Conservation (phyloP, 2,113 vertebrate genomes). For the Pristiophorus japonicus region DNA sequence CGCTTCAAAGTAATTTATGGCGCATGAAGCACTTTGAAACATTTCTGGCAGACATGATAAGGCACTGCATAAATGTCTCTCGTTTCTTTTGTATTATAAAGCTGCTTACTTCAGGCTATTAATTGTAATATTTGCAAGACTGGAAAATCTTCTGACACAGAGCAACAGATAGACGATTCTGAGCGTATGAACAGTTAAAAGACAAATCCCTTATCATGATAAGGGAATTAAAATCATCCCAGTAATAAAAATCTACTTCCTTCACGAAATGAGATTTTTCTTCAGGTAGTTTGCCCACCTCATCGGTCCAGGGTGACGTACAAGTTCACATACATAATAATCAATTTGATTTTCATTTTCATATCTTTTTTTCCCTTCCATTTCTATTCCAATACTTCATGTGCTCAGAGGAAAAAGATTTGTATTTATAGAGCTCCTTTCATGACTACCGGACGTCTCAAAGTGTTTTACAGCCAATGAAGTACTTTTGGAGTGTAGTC, state of each 20-base stretch:
- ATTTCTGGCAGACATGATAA: neutral
- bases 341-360: neutral
- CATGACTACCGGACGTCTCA: too few species aligned
- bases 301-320: neutral
- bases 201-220: neutral
- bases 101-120: neutral
- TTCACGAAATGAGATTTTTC: neutral
- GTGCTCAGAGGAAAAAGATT: too few species aligned
- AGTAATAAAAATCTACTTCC: neutral
- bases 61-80: neutral
- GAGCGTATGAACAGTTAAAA: conserved; percentile 2
- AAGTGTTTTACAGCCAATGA: too few species aligned
- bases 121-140: conserved; percentile 16
- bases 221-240: neutral
- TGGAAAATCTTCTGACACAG: neutral
- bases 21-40: neutral
- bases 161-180: neutral
- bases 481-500: too few species aligned
- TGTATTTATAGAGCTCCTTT: too few species aligned
- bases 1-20: neutral
- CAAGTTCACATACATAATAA: neutral
- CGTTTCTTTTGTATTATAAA: neutral
- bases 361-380: neutral
- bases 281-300: neutral
- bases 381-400: neutral